Conservation (phyloP, 2,797 vertebrate genomes). For the Chaetophractus vellerosus region DNA sequence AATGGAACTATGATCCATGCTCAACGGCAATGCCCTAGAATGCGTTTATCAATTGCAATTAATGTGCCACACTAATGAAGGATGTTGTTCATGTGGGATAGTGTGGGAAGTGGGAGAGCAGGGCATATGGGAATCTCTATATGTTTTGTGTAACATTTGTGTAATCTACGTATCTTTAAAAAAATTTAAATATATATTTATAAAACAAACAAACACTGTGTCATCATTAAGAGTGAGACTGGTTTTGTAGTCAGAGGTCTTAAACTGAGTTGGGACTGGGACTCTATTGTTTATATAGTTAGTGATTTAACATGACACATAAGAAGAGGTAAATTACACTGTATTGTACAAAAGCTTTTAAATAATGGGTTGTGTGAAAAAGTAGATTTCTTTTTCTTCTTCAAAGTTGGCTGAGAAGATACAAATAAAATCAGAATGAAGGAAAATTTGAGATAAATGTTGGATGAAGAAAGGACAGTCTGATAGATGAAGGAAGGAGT, state of each 20-base stretch:
- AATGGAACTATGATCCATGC: too few species aligned
- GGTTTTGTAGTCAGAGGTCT: slow-evolving; percentile 14
- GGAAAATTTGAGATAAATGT: background rate
- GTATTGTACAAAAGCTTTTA: background rate
- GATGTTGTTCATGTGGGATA: too few species aligned
- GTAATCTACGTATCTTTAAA: too few species aligned
- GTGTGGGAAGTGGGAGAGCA: too few species aligned
- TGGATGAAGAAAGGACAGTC: background rate
- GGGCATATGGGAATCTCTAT: too few species aligned
- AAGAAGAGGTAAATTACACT: background rate
- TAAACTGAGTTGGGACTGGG: background rate
- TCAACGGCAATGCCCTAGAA: too few species aligned
- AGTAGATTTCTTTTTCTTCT: background rate
- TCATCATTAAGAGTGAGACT: background rate
- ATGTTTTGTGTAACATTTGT: too few species aligned
- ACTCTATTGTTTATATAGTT: background rate
- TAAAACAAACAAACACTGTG: background rate
- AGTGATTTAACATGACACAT: background rate
- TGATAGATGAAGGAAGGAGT: background rate
- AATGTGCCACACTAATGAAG: too few species aligned
- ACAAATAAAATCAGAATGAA: slow-evolving; percentile 23
- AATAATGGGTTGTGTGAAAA: background rate
- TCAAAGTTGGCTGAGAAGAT: background rate
- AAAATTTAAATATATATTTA: too few species aligned
- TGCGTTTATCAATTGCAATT: too few species aligned